These are phyloP conservation scores for Nothocercus nigrocapillus DNA, from an alignment of 2,113 vertebrate species.

Conservation along the genomic window DNA sequence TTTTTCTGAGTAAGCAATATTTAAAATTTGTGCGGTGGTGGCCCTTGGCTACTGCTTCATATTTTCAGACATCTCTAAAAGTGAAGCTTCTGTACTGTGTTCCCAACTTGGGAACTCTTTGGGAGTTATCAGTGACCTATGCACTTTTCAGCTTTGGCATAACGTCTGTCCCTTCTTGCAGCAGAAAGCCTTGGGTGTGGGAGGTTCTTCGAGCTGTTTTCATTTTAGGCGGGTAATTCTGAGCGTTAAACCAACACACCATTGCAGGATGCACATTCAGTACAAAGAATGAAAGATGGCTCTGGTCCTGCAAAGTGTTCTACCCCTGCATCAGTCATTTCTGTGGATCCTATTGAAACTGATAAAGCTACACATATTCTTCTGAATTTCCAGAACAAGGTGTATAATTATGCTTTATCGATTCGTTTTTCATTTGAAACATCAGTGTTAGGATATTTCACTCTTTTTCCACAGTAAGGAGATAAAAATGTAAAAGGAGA, in stretches of 20 bases:
- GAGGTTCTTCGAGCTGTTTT: not conserved
- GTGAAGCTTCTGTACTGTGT: not conserved
- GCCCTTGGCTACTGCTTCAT: not conserved
- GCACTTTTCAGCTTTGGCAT: not conserved
- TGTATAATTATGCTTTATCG: not conserved
- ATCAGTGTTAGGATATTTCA: not conserved
- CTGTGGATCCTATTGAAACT: not conserved
- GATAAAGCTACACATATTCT: not conserved
- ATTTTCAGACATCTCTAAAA: not conserved
- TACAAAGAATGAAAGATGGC: not conserved
- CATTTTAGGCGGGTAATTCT: not conserved
- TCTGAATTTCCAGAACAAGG: not conserved
- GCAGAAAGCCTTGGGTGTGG: not conserved
- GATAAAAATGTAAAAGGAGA: not conserved
- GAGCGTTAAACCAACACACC: not conserved
- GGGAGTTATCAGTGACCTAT: not conserved
- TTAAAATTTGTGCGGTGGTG: not conserved
- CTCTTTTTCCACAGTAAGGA: not conserved
- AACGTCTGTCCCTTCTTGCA: not conserved
- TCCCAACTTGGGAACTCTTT: not conserved
- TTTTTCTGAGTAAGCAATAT: not conserved
- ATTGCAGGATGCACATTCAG: not conserved
- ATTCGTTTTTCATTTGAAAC: not conserved
- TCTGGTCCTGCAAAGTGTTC: not conserved
- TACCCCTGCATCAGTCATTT: fast-evolving